Conservation (phyloP, 2,888 invertebrate genomes). For the Euphydryas editha region DNA sequence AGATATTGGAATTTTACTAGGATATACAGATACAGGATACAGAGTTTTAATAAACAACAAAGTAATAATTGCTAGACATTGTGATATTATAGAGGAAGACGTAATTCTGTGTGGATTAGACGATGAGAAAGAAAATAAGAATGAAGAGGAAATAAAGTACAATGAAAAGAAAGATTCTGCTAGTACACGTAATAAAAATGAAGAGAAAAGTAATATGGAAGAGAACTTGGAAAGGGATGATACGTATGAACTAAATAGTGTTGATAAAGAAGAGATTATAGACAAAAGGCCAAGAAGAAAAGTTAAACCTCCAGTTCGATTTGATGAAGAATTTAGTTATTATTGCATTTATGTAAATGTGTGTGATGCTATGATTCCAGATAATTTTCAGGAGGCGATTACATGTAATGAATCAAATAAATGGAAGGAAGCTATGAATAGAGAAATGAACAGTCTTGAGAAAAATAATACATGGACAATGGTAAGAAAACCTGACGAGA, state of each 20-base stretch:
- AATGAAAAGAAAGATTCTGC: too few relatives aligned
- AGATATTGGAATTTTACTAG: slow-evolving; percentile 35
- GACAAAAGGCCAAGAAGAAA: slow-evolving; percentile 2
- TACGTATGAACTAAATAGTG: too few relatives aligned
- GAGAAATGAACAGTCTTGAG: background rate
- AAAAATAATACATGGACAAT: slow-evolving; percentile 27
- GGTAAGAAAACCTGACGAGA: slow-evolving; percentile 46
- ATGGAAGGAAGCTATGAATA: background rate
- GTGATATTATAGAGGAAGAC: slow-evolving; percentile 13
- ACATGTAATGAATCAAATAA: slow-evolving; percentile 36
- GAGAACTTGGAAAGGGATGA: too few relatives aligned
- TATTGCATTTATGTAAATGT: slow-evolving; percentile 24
- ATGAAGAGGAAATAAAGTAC: slow-evolving; percentile 1
- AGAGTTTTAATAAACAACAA: slow-evolving; percentile 22
- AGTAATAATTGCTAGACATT: slow-evolving; percentile 26
- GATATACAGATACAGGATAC: slow-evolving; percentile 36
- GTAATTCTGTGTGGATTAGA: background rate
- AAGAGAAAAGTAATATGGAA: too few relatives aligned
- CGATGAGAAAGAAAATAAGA: background rate
- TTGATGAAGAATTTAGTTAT: slow-evolving; percentile 26
- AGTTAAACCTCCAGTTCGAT: slow-evolving; percentile 17
- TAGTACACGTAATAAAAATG: too few relatives aligned
- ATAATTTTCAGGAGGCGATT: slow-evolving; percentile 42
- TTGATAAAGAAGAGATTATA: too few relatives aligned
- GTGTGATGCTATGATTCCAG: slow-evolving; percentile 19